Conservation (phyloP, 1,140 invertebrate species). For the Phymorhynchus buccinoides region DNA sequence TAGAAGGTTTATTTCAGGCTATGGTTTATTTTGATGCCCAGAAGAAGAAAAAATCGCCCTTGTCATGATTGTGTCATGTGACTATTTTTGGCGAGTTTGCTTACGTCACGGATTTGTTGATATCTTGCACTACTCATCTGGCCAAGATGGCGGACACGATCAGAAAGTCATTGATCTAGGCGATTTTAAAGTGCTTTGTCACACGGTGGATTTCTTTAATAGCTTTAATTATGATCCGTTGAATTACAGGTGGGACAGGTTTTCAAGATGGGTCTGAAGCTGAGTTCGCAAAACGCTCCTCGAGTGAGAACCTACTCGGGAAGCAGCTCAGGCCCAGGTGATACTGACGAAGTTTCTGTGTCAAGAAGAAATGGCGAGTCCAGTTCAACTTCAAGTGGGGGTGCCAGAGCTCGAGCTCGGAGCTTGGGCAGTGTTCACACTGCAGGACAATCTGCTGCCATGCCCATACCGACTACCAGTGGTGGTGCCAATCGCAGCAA, state of each 20-base stretch:
- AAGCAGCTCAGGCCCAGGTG: constrained; percentile 62
- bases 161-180: background rate
- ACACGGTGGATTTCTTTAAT: constrained; percentile 29
- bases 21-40: too few species aligned
- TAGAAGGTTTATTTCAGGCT: too few species aligned
- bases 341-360: constrained; percentile 54
- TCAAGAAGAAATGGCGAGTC: constrained; percentile 51
- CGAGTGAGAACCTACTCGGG: constrained; percentile 66
- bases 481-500: constrained; percentile 57
- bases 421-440: constrained; percentile 65
- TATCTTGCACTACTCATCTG: constrained; percentile 68
- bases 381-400: constrained; percentile 20
- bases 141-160: constrained; percentile 63
- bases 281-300: constrained; percentile 62
- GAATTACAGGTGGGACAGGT: background rate
- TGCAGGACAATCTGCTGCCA: constrained; percentile 51
- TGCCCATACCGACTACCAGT: constrained; percentile 61
- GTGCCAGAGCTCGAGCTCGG: constrained; percentile 59
- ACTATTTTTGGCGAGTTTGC: constrained; percentile 20
- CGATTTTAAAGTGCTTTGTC: background rate
- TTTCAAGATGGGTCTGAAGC: constrained; percentile 64
- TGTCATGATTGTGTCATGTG: constrained; percentile 33
- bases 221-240: background rate
- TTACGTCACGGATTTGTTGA: constrained; percentile 66
- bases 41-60: too few species aligned